Evolutionary conservation across 2,888 invertebrate species (phyloP), one percentile per base, ranked within the genome.

Genomic region (Melipona beecheii): DNA sequence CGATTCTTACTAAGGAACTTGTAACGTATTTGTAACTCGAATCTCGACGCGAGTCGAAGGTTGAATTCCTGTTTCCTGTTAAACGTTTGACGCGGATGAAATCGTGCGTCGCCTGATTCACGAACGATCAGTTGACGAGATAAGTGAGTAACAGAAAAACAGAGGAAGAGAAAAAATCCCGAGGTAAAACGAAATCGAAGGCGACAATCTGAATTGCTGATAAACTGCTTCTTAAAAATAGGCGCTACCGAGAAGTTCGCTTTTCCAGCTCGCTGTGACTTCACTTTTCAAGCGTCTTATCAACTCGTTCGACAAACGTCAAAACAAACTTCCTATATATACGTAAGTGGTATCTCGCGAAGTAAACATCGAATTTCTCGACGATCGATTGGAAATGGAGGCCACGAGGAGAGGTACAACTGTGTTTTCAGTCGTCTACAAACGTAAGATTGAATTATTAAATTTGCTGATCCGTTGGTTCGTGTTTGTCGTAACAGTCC

Each of bases 11-110:
- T 31, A 31, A 70, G 19, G 50, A 58, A 52, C 21, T 5, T 17
- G 65, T 58, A 76, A 80, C 17, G 24, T 21, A 24, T 71, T 81
- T 54, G 72, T 68, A 81, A 69, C 60, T 13, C 43, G 71, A 66
- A 80, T 80, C 56, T 64, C 49, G 27, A 43, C 24, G 56, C 52
- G 60, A 58, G 72, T 56, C 72, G 62, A 31, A 73, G 68, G 49
- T 81, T 68, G 56, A 50, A 52, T 54, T 73, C 69, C 36, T 54
- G 68, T 68, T 81, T 62, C 72, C 78, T 36, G 76, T 71, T 27
- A 9, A 49, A 19, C 52, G 60, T 56, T 6, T 2, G 17, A 27
- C 70, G 11, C 17, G n/a, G 81, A 77, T 78, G 73, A 72, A 62
- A 68, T 64, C 68, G 68, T 24, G 43, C 24, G 52, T 65, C 69